A percentile compares a stretch with the other conserved stretches of the same genome.
These are phyloP conservation scores for Luperina testacea DNA, from an alignment of 2,888 invertebrate genomes.

Conservation along the genomic window DNA sequence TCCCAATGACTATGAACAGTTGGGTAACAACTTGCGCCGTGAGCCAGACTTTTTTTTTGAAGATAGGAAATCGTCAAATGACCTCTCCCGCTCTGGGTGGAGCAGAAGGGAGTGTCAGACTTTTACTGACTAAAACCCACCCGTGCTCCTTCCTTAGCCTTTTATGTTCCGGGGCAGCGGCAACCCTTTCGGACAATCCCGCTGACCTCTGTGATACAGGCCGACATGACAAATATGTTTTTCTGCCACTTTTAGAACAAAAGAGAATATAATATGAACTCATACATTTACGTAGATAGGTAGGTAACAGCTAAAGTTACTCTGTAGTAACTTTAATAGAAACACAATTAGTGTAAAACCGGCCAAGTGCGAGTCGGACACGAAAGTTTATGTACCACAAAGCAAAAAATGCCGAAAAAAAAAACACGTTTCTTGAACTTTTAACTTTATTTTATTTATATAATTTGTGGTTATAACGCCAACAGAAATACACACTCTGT, in stretches of 20 bases:
- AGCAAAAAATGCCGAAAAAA: background rate
- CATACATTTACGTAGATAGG: conserved; percentile 3
- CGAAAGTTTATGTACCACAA: background rate
- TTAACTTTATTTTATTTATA: background rate
- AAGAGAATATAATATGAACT: conserved; percentile 9
- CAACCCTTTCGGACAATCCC: too few species aligned
- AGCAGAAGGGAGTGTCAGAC: too few species aligned
- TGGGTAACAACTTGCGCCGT: conserved; percentile 26
- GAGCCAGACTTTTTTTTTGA: conserved; percentile 4
- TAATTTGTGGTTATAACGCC: background rate
- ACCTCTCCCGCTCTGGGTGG: too few species aligned
- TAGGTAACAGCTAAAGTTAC: background rate
- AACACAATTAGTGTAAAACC: background rate
- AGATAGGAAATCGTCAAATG: too few species aligned
- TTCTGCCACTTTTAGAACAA: conserved; percentile 19
- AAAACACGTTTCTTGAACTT: background rate
- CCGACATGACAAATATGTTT: conserved; percentile 45
- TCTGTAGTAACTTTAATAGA: background rate
- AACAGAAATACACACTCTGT: too few species aligned
- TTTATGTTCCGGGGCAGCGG: too few species aligned
- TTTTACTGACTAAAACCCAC: too few species aligned
- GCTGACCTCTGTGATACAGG: background rate
- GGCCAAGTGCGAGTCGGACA: background rate
- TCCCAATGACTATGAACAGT: background rate
- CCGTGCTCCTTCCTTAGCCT: too few species aligned